These are phyloP conservation scores for Criorhina ranunculi DNA, from an alignment of 2,888 invertebrate genomes.

Conservation along the genomic window DNA sequence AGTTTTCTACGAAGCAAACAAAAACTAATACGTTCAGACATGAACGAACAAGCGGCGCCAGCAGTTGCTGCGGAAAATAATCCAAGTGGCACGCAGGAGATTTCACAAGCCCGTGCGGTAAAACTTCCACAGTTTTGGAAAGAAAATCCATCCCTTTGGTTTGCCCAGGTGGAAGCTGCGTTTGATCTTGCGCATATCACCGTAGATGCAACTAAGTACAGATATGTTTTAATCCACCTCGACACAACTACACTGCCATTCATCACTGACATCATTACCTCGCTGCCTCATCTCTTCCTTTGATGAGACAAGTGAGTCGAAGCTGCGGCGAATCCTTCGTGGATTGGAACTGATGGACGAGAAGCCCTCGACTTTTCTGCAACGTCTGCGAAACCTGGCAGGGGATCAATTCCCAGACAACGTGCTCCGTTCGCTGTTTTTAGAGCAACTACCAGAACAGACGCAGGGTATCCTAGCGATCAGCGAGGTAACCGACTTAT, in stretches of 20 bases:
- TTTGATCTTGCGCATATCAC: too few relatives aligned
- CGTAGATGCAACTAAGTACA: conserved; percentile 18
- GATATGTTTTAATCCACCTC: conserved; percentile 6
- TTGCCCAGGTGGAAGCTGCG: too few relatives aligned
- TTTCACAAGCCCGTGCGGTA: too few relatives aligned
- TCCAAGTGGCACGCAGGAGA: too few relatives aligned
- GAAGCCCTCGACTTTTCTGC: conserved; percentile 17
- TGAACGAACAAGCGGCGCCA: too few relatives aligned
- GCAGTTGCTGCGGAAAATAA: too few relatives aligned
- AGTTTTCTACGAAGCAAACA: too few relatives aligned
- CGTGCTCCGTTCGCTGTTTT: conserved; percentile 12
- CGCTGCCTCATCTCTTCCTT: conserved; percentile 9
- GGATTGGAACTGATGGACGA: conserved; percentile 2
- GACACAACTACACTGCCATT: conserved; percentile 7
- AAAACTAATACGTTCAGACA: too few relatives aligned
- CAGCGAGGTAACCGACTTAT: conserved; percentile 7
- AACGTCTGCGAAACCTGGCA: conserved; percentile 17
- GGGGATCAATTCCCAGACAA: conserved; percentile 10
- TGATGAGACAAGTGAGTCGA: conserved; percentile 24
- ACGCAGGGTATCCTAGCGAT: not conserved
- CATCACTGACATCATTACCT: conserved; percentile 4
- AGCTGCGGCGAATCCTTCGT: not conserved
- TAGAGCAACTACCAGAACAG: conserved; percentile 17
- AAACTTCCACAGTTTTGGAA: too few relatives aligned
- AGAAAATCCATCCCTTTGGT: too few relatives aligned